A percentile compares a stretch with the other conserved stretches of the same genome.
phyloP scores from a whole-genome alignment of 2,113 vertebrate species.

The Cranoglanis bouderius region DNA sequence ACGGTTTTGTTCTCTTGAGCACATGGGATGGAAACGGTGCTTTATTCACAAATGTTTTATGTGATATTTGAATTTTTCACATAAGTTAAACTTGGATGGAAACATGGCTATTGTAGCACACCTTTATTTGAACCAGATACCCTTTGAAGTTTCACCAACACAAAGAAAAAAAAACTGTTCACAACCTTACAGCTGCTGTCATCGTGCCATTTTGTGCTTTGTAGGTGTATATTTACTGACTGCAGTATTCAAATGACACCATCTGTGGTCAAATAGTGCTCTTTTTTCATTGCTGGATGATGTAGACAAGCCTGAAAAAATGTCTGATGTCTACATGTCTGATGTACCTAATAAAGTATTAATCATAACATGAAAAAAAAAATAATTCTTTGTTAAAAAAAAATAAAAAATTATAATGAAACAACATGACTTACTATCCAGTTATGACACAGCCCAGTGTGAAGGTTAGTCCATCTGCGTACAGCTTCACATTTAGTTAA shows the following conservation, averaged over 20 bases:
- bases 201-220: background rate
- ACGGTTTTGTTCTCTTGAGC: too few relatives aligned
- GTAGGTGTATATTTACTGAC: background rate
- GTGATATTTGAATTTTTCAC: too few relatives aligned
- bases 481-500: background rate
- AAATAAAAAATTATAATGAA: background rate
- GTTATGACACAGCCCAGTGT: background rate
- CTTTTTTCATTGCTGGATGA: background rate
- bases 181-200: background rate
- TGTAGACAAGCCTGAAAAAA: background rate
- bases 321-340: background rate
- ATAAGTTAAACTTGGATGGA: too few relatives aligned
- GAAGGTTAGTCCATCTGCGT: background rate
- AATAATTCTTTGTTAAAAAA: too few relatives aligned
- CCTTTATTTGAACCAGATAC: background rate
- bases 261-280: background rate
- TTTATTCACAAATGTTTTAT: too few relatives aligned
- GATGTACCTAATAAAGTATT: background rate
- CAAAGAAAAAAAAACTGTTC: background rate
- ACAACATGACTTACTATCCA: background rate
- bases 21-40: too few relatives aligned
- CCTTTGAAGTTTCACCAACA: background rate
- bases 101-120: background rate
- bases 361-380: too few relatives aligned
- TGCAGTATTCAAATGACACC: background rate